Base-by-base conservation (phyloP, 1,140 invertebrate species). In the Agrypnia vestita region DNA sequence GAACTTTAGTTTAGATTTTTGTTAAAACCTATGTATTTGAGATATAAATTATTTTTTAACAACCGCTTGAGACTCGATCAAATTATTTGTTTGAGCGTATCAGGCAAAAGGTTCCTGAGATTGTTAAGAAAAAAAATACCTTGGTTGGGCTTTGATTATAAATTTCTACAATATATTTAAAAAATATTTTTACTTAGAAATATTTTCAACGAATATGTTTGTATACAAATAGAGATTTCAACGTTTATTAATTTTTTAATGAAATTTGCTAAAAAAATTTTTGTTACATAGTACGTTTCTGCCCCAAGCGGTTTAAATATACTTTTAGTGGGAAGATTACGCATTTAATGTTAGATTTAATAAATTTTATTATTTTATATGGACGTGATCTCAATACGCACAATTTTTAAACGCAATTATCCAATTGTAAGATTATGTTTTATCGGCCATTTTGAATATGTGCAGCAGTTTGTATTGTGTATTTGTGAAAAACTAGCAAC, bases 331-430 rank as follows among this genome's bases (percentile, higher is more conserved):
- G 21, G 21, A 19, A 59, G 15, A 21, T 59, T 59, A 59, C 55
- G 55, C 55, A 59, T 59, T 59, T 19, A 59, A 59, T 59, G 55
- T 59, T 59, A 59, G 55, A 19, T 59, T 55, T 11, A 59, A 19
- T 59, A 59, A 21, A 21, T 59, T 59, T 59, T 59, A 59, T 59
- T 59, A 59, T 59, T 21, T 15, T 19, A 59, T 19, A 56, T 56
- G 25, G 53, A 56, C 19, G 55, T 59, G 55, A 59, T 59, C 55
- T 59, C 55, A 59, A 3, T 59, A 17, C 55, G 17, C 55, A 59
- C 55, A 59, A 59, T 59, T 59, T 59, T 15, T 21, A 59, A 59
- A 19, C 19, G 19, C 15, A 17, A 9, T 56, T 11, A 59, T 21
- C 7, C 17, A 59, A 8, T 59, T 15, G 21, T 59, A 59, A 19